Evolutionary conservation across 2,888 invertebrate species (phyloP).

Genomic region (Lymantria dispar): DNA sequence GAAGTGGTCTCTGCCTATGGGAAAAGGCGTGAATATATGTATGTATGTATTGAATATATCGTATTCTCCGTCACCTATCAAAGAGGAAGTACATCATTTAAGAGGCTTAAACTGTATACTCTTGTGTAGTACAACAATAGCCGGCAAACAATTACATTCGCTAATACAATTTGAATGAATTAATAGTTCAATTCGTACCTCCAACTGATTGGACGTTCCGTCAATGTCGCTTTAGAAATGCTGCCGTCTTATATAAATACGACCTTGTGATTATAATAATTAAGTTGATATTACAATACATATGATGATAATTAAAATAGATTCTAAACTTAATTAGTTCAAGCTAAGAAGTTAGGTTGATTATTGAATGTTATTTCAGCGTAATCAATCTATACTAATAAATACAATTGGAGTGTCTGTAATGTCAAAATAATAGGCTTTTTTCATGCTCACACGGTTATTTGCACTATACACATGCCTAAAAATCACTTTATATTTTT

Average conservation of each 20-base stretch:
- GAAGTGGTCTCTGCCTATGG: no score
- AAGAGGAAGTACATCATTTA: no score
- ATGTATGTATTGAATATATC: no score
- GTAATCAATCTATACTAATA: slow-evolving; percentile 3
- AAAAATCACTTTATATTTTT: no score
- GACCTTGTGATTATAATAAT: not conserved
- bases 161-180: slow-evolving; percentile 45
- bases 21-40: no score
- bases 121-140: slow-evolving; percentile 2
- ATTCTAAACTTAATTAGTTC: slow-evolving; percentile 29
- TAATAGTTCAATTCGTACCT: slow-evolving; percentile 46
- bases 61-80: no score
- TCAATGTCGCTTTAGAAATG: slow-evolving; percentile 39
- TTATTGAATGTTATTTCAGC: slow-evolving; percentile 13
- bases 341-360: slow-evolving; percentile 17
- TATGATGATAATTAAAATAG: slow-evolving; percentile 19
- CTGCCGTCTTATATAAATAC: slow-evolving; percentile 1
- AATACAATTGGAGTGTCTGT: no score
- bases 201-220: slow-evolving; percentile 45
- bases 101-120: slow-evolving; percentile 8
- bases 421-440: no score
- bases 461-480: no score
- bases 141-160: slow-evolving; percentile 41
- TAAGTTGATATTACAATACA: slow-evolving; percentile 3
- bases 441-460: no score